Evolutionary conservation across 2,113 vertebrate genomes (phyloP).

Genomic region (Chlorocebus sabaeus): DNA sequence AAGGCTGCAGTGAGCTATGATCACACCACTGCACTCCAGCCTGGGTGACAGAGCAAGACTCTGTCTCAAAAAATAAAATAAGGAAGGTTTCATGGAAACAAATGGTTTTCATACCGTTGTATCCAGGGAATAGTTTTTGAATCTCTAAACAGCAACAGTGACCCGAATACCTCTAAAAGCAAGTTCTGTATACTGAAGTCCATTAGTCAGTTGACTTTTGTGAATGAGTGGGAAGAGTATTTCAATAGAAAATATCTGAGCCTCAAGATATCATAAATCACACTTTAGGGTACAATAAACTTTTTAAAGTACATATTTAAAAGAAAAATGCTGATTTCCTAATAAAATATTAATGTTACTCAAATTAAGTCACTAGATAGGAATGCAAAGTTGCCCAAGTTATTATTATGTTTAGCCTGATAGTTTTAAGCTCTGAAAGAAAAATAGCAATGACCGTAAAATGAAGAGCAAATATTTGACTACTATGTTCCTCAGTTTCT

Average conservation of each 20-base stretch:
- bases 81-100: background rate
- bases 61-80: background rate
- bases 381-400: slow-evolving; percentile 51
- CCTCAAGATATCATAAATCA: slow-evolving; percentile 41
- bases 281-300: background rate
- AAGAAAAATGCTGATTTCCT: slow-evolving; percentile 59
- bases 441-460: background rate
- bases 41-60: too few species aligned
- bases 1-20: too few species aligned
- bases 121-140: background rate
- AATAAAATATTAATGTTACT: slow-evolving; percentile 65
- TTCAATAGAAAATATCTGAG: background rate
- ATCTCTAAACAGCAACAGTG: background rate
- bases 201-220: slow-evolving; percentile 16
- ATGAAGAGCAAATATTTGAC: background rate
- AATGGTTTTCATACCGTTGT: background rate
- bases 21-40: too few species aligned
- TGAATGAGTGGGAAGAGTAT: background rate
- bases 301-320: slow-evolving; percentile 56
- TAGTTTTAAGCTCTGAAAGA: slow-evolving; percentile 1
- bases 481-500: background rate
- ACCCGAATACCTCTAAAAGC: background rate
- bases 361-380: slow-evolving; percentile 62
- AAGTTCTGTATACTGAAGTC: background rate
- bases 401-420: background rate